Percentiles rank a stretch among this genome's conserved stretches.
These are phyloP conservation scores for Anseranas semipalmata DNA, from an alignment of 2,113 vertebrate species.

Conservation along the genomic window DNA sequence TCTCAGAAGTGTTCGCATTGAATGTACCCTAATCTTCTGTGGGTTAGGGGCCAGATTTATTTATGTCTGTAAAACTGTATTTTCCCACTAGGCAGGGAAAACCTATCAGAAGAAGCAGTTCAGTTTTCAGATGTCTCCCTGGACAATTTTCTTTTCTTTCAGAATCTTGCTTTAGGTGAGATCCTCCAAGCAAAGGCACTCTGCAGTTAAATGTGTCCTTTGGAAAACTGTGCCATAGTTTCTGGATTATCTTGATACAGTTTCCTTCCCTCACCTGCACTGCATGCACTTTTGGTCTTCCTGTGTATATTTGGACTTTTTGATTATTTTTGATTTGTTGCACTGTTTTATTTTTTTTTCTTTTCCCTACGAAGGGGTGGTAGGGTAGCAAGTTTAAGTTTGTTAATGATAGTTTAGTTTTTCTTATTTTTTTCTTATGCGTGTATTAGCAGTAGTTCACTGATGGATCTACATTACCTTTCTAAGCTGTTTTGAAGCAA, in stretches of 20 bases:
- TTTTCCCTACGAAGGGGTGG: neutral
- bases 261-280: neutral
- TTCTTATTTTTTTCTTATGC: neutral
- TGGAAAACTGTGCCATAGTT: neutral
- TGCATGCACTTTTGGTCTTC: neutral
- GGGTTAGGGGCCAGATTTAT: neutral
- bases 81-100: neutral
- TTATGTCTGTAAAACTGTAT: neutral
- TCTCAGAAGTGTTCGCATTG: neutral
- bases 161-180: neutral
- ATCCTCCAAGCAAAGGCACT: neutral
- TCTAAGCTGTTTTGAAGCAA: neutral
- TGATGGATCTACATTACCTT: neutral
- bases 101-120: neutral
- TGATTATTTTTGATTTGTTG: neutral
- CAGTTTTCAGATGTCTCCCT: neutral
- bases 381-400: neutral
- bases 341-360: neutral
- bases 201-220: neutral
- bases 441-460: neutral
- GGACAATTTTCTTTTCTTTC: neutral
- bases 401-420: neutral
- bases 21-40: neutral
- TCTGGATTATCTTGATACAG: neutral
- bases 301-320: neutral